Evolutionary conservation across 2,888 invertebrate species (phyloP).

Genomic region (Rotaria socialis): DNA sequence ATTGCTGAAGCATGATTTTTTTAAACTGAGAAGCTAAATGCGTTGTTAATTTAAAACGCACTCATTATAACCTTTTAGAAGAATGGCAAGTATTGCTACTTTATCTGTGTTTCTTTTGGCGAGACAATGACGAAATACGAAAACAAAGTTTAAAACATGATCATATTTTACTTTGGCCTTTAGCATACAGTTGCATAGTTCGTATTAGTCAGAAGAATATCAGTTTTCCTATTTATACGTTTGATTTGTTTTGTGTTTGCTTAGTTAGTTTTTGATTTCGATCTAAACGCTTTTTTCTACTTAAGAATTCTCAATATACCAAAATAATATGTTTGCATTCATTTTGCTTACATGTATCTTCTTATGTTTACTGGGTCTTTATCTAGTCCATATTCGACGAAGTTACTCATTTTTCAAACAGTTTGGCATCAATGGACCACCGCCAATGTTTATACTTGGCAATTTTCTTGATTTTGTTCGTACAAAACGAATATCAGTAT

Average conservation of each 20-base stretch:
- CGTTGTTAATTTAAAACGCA: no score
- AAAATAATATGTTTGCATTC: neutral
- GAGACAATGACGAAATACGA: neutral
- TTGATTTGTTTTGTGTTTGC: no score
- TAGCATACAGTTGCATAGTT: neutral
- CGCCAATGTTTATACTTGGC: slow-evolving; percentile 41
- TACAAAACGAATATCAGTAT: slow-evolving; percentile 25
- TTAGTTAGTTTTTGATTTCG: no score
- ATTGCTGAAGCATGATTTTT: no score
- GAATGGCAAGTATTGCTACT: neutral
- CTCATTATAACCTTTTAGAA: no score
- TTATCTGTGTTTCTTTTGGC: neutral
- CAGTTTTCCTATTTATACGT: no score
- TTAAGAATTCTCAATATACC: neutral
- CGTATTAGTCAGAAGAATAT: neutral
- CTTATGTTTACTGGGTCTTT: neutral
- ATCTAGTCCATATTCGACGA: neutral
- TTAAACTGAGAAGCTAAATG: no score
- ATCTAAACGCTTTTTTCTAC: neutral
- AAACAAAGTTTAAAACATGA: no score
- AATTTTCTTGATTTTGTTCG: slow-evolving; percentile 38
- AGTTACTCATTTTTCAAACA: neutral
- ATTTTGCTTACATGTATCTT: neutral
- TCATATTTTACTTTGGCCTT: neutral
- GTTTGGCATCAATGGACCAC: slow-evolving; percentile 40